Conservation (phyloP, 2,888 invertebrate genomes). For the Eueremaeus valkanovi region DNA sequence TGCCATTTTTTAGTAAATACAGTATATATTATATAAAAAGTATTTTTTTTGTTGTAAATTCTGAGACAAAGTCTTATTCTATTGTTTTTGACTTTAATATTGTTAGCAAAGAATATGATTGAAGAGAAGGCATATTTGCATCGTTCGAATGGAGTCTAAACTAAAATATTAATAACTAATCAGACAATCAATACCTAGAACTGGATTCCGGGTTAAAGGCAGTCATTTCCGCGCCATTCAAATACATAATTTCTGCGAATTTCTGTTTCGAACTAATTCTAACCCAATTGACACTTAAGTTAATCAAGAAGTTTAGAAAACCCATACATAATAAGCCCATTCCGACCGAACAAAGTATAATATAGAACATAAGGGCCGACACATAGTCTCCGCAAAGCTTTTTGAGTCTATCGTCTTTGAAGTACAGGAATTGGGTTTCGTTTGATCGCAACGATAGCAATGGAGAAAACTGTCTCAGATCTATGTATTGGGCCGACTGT, state of each 20-base stretch:
- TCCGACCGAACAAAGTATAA: slow-evolving; percentile 35
- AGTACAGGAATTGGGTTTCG: slow-evolving; percentile 42
- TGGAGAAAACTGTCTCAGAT: slow-evolving; percentile 40
- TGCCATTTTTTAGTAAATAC: too few relatives aligned
- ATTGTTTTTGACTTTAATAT: too few relatives aligned
- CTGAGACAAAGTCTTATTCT: too few relatives aligned
- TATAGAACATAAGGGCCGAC: slow-evolving; percentile 34
- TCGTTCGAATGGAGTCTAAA: too few relatives aligned
- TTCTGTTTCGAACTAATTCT: slow-evolving; percentile 41
- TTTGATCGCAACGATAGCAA: slow-evolving; percentile 32
- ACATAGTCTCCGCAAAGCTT: slow-evolving; percentile 43
- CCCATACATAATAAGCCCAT: slow-evolving; percentile 34
- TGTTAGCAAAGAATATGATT: too few relatives aligned
- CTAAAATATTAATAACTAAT: too few relatives aligned
- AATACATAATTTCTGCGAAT: slow-evolving; percentile 42
- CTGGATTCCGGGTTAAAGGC: too few relatives aligned
- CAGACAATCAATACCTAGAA: too few relatives aligned
- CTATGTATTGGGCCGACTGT: slow-evolving; percentile 32
- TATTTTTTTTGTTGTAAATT: too few relatives aligned
- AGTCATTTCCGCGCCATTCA: slow-evolving; percentile 41
- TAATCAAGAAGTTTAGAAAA: slow-evolving; percentile 43
- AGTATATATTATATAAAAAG: too few relatives aligned
- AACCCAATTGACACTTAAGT: slow-evolving; percentile 43
- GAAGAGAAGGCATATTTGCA: too few relatives aligned
- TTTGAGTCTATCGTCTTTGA: slow-evolving; percentile 41